Evolutionary conservation across 2,113 vertebrate genomes (phyloP), one percentile per base, ranked within the genome.

Genomic region (Poecilia latipinna): DNA sequence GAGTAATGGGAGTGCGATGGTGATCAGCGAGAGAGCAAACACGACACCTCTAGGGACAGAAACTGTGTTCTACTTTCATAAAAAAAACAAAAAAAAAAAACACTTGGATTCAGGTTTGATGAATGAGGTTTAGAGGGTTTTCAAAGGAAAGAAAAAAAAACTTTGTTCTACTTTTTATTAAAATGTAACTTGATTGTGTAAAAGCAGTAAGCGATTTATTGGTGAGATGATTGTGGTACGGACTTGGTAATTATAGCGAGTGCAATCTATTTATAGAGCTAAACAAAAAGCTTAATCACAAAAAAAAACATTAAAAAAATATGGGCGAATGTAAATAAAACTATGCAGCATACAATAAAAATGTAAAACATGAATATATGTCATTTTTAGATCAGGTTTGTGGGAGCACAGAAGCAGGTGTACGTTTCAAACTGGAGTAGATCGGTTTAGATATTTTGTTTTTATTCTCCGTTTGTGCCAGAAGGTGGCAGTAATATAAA

Each of bases 1-100:
- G 77, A 82, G 71, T 72, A 74, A 82, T 51, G 26, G 69, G 12
- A 75, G 51, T 4, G 68, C 69, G 80, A 80, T 86, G 61, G 63
- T 61, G 77, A 62, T 81, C 74, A 54, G n/a, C 15, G 10, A 65
- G 77, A 68, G 79, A 44, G 62, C n/a, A 70, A 78, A 70, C 66
- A 70, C 12, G 24, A 77, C 60, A 72, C 51, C 35, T 69, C 67
- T 62, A 37, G 22, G 63, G 39, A 31, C 62, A 72, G 29, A 71
- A 77, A 73, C 48, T 42, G n/a, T 62, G 68, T 60, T 74, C 71
- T 39, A 63, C 39, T 12, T 28, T 65, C 28, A 74, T 65, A 1
- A 68, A 68, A 66, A 54, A 64, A 0, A 31, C 28, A 28, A 26
- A 39, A 70, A 62, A 62, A 2, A 71, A 68, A 66, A n/a, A 65